phyloP scores from a whole-genome alignment of 2,113 vertebrate species.

The Malurus melanocephalus region DNA sequence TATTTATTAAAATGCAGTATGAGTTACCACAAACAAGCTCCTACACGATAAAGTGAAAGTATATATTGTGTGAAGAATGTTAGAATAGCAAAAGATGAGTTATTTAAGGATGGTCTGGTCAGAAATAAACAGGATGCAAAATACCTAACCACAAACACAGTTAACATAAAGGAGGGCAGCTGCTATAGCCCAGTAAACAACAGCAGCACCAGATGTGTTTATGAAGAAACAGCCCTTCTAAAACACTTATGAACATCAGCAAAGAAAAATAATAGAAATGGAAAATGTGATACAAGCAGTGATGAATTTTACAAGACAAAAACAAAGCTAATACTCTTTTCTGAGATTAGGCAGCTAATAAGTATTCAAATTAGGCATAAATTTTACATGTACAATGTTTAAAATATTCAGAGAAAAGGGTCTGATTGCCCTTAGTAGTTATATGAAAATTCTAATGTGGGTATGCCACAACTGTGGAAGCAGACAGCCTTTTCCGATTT shows the following conservation, averaged over 20 bases:
- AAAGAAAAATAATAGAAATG: conserved; percentile 71
- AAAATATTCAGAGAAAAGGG: conserved; percentile 98
- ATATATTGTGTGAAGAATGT: not conserved
- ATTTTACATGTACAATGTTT: conserved; percentile 98
- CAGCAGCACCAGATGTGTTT: conserved; percentile 79
- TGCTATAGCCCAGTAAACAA: conserved; percentile 77
- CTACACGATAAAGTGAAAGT: not conserved
- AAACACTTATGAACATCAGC: conserved; percentile 67
- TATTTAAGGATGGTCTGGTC: conserved; percentile 65
- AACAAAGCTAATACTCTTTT: conserved; percentile 89
- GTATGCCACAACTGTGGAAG: conserved; percentile 72
- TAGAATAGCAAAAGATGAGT: conserved; percentile 13
- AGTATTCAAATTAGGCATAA: conserved; percentile 99
- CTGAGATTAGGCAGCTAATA: conserved; percentile 94
- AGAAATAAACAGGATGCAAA: conserved; percentile 74
- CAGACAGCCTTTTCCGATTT: conserved; percentile 69
- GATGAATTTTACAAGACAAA: conserved; percentile 91
- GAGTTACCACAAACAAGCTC: conserved; percentile 14
- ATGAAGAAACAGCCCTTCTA: conserved; percentile 81
- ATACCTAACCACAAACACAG: conserved; percentile 65
- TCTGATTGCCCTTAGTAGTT: conserved; percentile 94
- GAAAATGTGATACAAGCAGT: conserved; percentile 74
- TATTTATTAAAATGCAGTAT: conserved; percentile 30
- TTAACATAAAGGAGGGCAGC: conserved; percentile 67
- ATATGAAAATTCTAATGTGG: conserved; percentile 92